Evolutionary conservation across 2,797 vertebrate genomes (phyloP).

Genomic region (Gallinago nigripennis): DNA sequence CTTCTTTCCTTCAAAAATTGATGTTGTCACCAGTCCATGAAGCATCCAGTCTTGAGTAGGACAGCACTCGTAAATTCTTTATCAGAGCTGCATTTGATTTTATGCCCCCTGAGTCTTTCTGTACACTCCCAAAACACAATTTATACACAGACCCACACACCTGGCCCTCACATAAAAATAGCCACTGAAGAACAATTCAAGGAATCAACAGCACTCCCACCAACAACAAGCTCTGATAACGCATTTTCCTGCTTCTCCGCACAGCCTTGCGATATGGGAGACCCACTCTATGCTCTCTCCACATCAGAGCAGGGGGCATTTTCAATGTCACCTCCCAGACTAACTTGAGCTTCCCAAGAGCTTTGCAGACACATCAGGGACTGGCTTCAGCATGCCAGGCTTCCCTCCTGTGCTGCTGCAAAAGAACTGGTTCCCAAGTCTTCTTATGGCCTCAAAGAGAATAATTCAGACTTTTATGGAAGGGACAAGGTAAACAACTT

Average conservation of each 20-base stretch:
- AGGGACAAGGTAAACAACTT: neutral
- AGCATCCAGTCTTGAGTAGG: neutral
- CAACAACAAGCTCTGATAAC: neutral
- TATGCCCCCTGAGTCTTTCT: accelerated
- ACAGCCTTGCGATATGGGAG: accelerated
- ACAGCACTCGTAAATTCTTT: neutral
- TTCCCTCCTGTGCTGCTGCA: accelerated
- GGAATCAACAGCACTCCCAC: neutral
- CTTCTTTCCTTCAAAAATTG: neutral
- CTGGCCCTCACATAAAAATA: neutral
- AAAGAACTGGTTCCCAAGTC: neutral
- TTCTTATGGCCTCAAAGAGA: neutral
- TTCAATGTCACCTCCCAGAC: neutral
- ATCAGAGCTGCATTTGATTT: neutral
- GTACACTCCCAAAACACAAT: neutral
- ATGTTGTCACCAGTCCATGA: neutral
- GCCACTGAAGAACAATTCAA: neutral
- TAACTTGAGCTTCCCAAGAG: neutral
- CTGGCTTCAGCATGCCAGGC: neutral
- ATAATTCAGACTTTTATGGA: neutral
- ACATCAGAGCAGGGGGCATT: neutral
- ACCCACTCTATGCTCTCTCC: neutral
- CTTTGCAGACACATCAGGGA: neutral
- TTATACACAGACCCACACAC: neutral
- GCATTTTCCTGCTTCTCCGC: neutral